These are phyloP conservation scores for Salvelinus sp. DNA, from an alignment of 2,113 vertebrate species.

Conservation along the genomic window DNA sequence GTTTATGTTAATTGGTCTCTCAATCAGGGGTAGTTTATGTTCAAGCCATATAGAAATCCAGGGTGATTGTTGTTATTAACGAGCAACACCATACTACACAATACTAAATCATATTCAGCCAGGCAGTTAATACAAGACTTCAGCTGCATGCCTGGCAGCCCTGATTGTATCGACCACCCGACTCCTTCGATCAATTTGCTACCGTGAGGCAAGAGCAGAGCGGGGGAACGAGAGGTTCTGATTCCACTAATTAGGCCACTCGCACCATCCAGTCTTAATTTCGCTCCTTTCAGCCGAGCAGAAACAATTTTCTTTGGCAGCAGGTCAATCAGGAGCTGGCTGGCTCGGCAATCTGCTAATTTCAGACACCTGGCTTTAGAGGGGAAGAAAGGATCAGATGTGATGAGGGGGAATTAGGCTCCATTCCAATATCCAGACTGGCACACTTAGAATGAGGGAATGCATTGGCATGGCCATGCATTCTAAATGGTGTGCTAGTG, in stretches of 20 bases:
- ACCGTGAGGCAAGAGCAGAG: conserved; percentile 1
- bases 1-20: background rate
- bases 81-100: conserved; percentile 13
- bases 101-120: conserved; percentile 20
- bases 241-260: conserved; percentile 56
- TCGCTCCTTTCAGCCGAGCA: conserved; percentile 36
- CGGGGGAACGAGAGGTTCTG: conserved; percentile 16
- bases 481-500: too few relatives aligned
- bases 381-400: conserved; percentile 37
- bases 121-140: background rate
- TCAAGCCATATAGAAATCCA: background rate
- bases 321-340: conserved; percentile 24
- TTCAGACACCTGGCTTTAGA: conserved; percentile 44
- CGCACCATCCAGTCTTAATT: conserved; percentile 33
- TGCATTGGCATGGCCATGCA: too few relatives aligned
- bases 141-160: conserved; percentile 6
- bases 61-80: background rate
- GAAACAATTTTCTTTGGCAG: conserved; percentile 28
- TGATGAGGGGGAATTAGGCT: conserved; percentile 17
- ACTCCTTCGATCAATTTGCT: conserved; percentile 35
- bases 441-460: too few relatives aligned
- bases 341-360: conserved; percentile 28
- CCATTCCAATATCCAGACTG: too few relatives aligned
- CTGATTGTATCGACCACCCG: conserved; percentile 24
- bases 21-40: background rate